Conservation (phyloP, 2,797 vertebrate species). For the Anguilla obscura region DNA sequence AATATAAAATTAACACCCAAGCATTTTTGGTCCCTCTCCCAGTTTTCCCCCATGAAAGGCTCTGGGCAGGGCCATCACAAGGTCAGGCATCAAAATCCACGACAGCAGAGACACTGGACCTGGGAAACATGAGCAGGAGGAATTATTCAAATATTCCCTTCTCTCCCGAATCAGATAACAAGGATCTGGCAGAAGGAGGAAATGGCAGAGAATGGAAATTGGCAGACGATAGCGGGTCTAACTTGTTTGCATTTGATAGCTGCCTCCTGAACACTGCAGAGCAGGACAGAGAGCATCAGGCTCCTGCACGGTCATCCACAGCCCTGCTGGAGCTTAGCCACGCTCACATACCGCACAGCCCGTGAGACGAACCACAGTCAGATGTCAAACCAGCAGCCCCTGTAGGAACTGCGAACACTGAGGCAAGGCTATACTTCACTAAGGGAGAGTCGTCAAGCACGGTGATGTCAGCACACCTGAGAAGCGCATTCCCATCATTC, state of each 20-base stretch:
- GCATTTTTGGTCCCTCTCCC: background rate
- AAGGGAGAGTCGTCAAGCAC: slow-evolving; percentile 41
- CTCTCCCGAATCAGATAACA: slow-evolving; percentile 1
- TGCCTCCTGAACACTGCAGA: background rate
- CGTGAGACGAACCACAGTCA: background rate
- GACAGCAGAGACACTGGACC: background rate
- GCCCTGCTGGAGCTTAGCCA: background rate
- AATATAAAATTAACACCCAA: background rate
- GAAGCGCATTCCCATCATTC: slow-evolving; percentile 59
- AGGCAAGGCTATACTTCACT: background rate
- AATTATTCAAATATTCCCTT: background rate
- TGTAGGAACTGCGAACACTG: background rate
- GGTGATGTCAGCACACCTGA: slow-evolving; percentile 53
- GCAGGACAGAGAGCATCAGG: background rate
- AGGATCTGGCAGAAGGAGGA: background rate
- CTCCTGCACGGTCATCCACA: background rate
- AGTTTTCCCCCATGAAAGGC: background rate
- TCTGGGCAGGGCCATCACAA: background rate
- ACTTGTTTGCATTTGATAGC: background rate
- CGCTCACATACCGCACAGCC: background rate
- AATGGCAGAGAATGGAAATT: background rate
- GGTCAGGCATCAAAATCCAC: background rate
- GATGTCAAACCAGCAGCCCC: background rate
- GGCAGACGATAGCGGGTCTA: background rate
- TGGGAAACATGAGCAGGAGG: background rate